Evolutionary conservation across 2,888 invertebrate species (phyloP).

Genomic region (Bimastos eiseni): DNA sequence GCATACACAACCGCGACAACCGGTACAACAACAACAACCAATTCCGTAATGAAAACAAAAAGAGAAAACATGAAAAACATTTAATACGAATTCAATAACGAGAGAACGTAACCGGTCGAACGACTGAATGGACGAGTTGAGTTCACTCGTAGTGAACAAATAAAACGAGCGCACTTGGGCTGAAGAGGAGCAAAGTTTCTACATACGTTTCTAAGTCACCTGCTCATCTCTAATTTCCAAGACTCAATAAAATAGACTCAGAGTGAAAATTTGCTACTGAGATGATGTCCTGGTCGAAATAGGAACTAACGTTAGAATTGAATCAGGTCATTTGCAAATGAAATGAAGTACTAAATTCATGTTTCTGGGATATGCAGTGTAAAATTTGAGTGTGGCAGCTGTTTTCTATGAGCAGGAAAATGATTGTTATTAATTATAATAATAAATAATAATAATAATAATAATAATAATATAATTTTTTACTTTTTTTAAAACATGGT

Average conservation of each 20-base stretch:
- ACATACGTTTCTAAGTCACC: background rate
- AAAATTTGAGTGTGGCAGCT: no score
- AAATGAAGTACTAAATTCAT: no score
- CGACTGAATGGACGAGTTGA: background rate
- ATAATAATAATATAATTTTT: no score
- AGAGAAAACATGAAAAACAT: background rate
- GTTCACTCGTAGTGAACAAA: background rate
- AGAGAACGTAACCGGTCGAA: background rate
- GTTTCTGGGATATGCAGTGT: no score
- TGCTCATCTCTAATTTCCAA: background rate
- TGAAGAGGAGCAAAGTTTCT: background rate
- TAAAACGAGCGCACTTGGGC: background rate
- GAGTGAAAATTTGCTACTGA: no score
- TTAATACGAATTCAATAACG: background rate
- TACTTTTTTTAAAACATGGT: no score
- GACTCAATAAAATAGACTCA: background rate
- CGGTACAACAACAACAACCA: background rate
- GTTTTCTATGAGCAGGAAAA: no score
- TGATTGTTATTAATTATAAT: no score
- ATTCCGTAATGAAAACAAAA: background rate
- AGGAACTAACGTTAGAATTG: no score
- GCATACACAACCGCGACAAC: background rate
- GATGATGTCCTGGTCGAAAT: no score
- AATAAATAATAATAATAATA: no score
- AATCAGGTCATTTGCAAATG: no score